Base-by-base conservation (phyloP, 2,113 vertebrate genomes). In the Rhea americana region DNA sequence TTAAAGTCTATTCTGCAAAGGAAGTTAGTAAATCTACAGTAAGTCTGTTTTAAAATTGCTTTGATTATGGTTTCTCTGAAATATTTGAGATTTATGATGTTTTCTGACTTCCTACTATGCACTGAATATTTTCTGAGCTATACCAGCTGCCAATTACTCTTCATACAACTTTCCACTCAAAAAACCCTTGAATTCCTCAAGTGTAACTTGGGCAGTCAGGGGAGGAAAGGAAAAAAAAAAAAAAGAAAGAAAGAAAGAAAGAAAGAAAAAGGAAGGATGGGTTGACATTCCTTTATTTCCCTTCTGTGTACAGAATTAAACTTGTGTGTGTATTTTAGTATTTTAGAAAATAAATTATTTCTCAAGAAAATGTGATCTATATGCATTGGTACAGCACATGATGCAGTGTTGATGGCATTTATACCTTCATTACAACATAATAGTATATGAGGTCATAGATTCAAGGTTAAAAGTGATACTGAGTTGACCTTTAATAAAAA, bases 401-500 rank as follows among this genome's bases (percentile, higher is more conserved):
- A 51, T 41, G 19, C 6, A 79, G 2, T 70, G 28, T 80, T 79
- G 26, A 76, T 74, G 5, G 1, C 19, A 83, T 93, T 94, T 81
- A 35, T 96, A 76, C 93, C 95, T 96, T 95, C 77, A 59, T 86
- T 87, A 82, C 63, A 91, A 75, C 7, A 9, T 84, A 87, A 74
- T 81, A 75, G 8, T 53, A 51, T 75, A n/a, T 7, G 1, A 50
- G 89, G 86, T 87, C 71, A 88, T 70, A 94, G 91, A 97, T 95
- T 90, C 85, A 95, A 97, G 84, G 74, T 95, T 95, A 89, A 85
- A 59, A 70, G 55, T 77, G 66, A 91, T 88, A 65, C 51, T 95
- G 74, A 59, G 28, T 65, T 96, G 91, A 93, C 83, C 89, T 96
- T 96, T 95, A 95, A 92, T 80, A 93, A 95, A 94, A 95, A 73